Evolutionary conservation across 2,888 invertebrate genomes (phyloP), one percentile per base, ranked within the genome.

Genomic region (Ichneumoninae sp.): DNA sequence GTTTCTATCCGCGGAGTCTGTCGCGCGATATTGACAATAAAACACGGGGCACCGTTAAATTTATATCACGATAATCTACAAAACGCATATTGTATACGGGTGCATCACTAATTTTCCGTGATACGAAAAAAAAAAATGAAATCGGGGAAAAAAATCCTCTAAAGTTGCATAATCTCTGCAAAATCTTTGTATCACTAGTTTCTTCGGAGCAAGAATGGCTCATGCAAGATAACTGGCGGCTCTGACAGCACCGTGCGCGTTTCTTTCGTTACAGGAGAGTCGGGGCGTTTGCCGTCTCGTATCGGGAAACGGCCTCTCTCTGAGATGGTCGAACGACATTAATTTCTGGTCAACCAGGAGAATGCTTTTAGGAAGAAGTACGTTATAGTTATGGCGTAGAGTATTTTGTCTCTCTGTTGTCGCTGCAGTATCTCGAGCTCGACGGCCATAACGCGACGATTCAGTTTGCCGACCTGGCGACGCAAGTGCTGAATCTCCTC

Each of bases 281-380:
- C 54, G 26, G 10, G 22, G 33, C n/a, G 19, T 33, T 69, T 52
- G n/a, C 74, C 30, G 19, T n/a, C 44, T 69, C 26, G 19, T 22
- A 54, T n/a, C 26, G 44, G 65, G 66, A 70, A 69, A 54, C 22
- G 33, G 47, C 19, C 50, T 77, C 79, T 72, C 66, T 60, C 52
- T 75, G 7, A 13, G 44, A 57, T 47, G 40, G 80, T 71, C 74
- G 65, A 65, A 26, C 33, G 70, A 40, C 47, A 33, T 89, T 94
- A 95, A 88, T 95, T 95, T 89, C 95, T 95, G 91, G 95, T 96
- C 89, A 98, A 94, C 98, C 98, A 98, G 89, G 97, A 95, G 88
- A 98, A 96, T 74, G 97, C 96, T 95, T 98, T 98, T 88, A 98
- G 95, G 88, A 98, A 94, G 93, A 98, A 96, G 94, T 98, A 98